Conservation (phyloP, 2,797 vertebrate genomes). For the Lycodopsis pacificus region DNA sequence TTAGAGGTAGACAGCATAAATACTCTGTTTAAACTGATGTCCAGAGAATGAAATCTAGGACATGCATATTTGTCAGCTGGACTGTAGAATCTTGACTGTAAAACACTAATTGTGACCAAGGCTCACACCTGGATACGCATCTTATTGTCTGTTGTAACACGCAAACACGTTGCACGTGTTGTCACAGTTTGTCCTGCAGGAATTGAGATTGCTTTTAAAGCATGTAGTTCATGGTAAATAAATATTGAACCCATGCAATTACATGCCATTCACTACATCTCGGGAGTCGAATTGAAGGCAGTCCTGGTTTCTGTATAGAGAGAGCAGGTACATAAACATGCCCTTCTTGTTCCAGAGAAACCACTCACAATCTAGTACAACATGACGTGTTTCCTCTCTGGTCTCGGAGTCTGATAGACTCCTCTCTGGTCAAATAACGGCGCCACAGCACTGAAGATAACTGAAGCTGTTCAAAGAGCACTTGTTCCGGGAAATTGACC, state of each 20-base stretch:
- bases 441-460: conserved; percentile 43
- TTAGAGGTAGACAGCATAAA: background rate
- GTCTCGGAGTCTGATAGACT: conserved; percentile 45
- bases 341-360: conserved; percentile 41
- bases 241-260: background rate
- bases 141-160: background rate
- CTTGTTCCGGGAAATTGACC: conserved; percentile 60
- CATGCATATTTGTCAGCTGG: background rate
- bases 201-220: conserved; percentile 16
- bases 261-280: background rate
- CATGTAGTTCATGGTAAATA: background rate
- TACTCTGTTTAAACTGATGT: background rate
- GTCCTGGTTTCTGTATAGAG: background rate
- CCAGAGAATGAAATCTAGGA: background rate
- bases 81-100: conserved; percentile 1
- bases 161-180: background rate
- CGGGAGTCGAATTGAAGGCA: conserved; percentile 20
- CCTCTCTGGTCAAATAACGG: conserved; percentile 49
- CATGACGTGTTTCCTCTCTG: conserved; percentile 32
- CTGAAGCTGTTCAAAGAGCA: conserved; percentile 52
- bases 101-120: background rate
- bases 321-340: conserved; percentile 27
- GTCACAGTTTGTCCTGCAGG: background rate
- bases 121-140: background rate
- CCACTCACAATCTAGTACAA: conserved; percentile 35